These are phyloP conservation scores for Yponomeuta evonymella DNA, from an alignment of 2,888 invertebrate genomes.

Conservation along the genomic window DNA sequence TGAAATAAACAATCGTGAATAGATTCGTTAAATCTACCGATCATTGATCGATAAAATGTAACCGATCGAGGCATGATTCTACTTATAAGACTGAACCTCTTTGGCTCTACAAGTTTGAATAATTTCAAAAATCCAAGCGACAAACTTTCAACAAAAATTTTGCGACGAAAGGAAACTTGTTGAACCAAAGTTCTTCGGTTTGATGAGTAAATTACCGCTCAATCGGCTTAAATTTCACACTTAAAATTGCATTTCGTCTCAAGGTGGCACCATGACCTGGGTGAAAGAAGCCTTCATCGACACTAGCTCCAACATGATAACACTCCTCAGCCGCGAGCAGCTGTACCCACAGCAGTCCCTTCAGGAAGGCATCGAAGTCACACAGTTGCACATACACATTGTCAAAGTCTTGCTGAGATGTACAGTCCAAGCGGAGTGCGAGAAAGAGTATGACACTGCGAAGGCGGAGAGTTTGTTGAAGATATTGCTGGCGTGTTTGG, in stretches of 20 bases:
- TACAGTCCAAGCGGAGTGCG: conserved; percentile 37
- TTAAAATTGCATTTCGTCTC: neutral
- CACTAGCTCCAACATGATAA: conserved; percentile 48
- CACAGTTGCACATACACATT: conserved; percentile 56
- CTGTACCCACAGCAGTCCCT: conserved; percentile 54
- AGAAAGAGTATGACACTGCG: conserved; percentile 40
- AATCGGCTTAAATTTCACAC: too few relatives aligned
- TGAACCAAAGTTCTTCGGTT: too few relatives aligned
- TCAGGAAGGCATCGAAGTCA: conserved; percentile 55
- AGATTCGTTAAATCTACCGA: too few relatives aligned
- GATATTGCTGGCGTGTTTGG: conserved; percentile 56
- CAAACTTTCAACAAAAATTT: too few relatives aligned
- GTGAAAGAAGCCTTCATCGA: conserved; percentile 53
- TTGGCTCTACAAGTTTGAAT: too few relatives aligned
- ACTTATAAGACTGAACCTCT: too few relatives aligned
- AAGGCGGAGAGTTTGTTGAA: conserved; percentile 58
- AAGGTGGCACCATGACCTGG: conserved; percentile 50
- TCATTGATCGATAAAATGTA: too few relatives aligned
- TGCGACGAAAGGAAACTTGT: too few relatives aligned
- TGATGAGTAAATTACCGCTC: too few relatives aligned
- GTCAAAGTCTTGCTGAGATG: conserved; percentile 55
- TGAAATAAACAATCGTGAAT: too few relatives aligned
- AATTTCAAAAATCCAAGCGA: too few relatives aligned
- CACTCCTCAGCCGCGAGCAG: conserved; percentile 49
- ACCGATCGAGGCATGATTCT: too few relatives aligned